A percentile compares a stretch with the other conserved stretches of the same genome.
Evolutionary conservation across 2,113 vertebrate species (phyloP).

Genomic region (Passer montanus): DNA sequence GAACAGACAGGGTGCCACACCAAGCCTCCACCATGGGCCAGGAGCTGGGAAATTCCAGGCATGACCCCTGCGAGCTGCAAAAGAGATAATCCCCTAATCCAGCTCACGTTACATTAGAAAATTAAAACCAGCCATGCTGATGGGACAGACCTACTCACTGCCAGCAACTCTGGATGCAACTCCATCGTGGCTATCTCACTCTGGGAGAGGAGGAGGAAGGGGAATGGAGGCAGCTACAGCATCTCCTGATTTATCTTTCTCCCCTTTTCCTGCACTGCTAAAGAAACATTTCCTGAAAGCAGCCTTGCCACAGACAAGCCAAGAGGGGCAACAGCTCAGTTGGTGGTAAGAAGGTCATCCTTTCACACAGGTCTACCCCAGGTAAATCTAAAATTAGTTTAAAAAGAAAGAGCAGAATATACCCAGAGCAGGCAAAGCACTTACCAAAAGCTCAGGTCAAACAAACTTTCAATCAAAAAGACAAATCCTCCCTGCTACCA

Average conservation of each 20-base stretch:
- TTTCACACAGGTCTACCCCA: slow-evolving; percentile 3
- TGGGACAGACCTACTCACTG: not conserved
- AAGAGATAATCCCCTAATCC: slow-evolving; percentile 56
- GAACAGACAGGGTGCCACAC: not conserved
- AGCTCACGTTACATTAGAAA: slow-evolving; percentile 58
- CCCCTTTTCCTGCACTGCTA: not conserved
- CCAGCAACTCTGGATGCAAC: not conserved
- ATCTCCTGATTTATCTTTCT: not conserved
- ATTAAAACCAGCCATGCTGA: slow-evolving; percentile 52
- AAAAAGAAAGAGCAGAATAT: slow-evolving; percentile 4
- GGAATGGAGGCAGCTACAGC: not conserved
- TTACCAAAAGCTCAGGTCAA: slow-evolving; percentile 39
- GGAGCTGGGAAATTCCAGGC: not conserved
- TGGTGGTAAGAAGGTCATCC: slow-evolving; percentile 50
- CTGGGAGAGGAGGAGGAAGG: not conserved
- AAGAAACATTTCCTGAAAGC: not conserved
- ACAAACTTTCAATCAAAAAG: slow-evolving; percentile 57
- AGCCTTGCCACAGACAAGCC: not conserved
- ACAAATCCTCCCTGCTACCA: slow-evolving; percentile 19
- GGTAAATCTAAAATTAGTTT: slow-evolving; percentile 45
- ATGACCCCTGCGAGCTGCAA: not conserved
- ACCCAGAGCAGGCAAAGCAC: slow-evolving; percentile 33
- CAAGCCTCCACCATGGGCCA: rapidly evolving
- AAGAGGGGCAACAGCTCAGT: not conserved
- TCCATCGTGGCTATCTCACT: not conserved